Evolutionary conservation across 2,888 invertebrate genomes (phyloP).

Genomic region (Pachydiplax longipennis): DNA sequence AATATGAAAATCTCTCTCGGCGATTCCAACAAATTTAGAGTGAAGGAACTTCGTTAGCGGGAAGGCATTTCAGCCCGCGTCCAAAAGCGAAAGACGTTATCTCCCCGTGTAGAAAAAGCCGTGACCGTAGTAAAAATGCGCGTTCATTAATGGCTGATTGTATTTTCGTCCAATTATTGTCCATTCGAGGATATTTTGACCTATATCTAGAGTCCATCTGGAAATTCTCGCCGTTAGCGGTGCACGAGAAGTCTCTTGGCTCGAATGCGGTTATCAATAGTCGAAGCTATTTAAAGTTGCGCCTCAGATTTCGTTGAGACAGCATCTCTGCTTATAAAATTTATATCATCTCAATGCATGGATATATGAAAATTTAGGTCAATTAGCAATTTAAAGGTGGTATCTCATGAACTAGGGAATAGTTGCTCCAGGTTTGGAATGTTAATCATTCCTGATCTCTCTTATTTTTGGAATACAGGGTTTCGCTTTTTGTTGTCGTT

Average conservation of each 20-base stretch:
- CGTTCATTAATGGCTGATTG: not conserved
- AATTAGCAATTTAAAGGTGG: no score
- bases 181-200: not conserved
- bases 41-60: not conserved
- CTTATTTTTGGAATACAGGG: no score
- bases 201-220: not conserved
- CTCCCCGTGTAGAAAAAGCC: not conserved
- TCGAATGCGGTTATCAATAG: no score
- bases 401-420: no score
- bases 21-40: not conserved
- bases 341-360: no score
- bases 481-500: no score
- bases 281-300: no score
- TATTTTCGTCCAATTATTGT: not conserved
- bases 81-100: not conserved
- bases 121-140: not conserved
- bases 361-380: no score
- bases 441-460: no score
- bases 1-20: not conserved
- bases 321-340: no score
- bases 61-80: not conserved
- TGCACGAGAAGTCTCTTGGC: not conserved
- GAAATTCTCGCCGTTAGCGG: not conserved
- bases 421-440: no score
- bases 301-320: no score